Base-by-base conservation (phyloP, 2,888 invertebrate genomes). In the Eulithis prunata region DNA sequence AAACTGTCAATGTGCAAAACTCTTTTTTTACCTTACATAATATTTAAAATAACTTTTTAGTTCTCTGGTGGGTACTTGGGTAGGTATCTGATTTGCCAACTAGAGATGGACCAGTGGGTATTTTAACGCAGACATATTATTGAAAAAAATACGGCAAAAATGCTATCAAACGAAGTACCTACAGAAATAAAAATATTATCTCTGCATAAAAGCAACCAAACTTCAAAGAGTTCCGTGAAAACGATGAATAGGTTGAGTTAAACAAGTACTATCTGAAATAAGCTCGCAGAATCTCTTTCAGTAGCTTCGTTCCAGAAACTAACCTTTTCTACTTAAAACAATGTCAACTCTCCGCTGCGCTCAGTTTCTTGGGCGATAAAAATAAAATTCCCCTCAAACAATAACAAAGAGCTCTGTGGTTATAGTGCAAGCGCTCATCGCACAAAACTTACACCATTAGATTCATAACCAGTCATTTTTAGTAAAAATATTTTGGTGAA, bases 371-470 rank as follows among this genome's bases (percentile, higher is more conserved):
- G 65, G 62, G 64, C 73, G 66, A 75, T 77, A 76, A 78, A 78
- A 80, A 79, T 76, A 76, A 80, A 80, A 74, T 73, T 71, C 68
- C 71, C 72, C 78, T 76, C 74, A 76, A 78, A 79, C 80, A 80
- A 76, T 79, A 80, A 80, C 76, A 79, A 80, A 76, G 73, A 75
- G 72, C 71, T 56, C 64, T 63, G 68, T 68, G 70, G 57, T 66
- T 66, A 36, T 57, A 49, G 60, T 52, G 21, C 53, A 38, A 41
- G 57, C 4, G 60, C 12, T 10, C 38, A n/a, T 57, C 12, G 51
- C 57, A 57, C 5, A 43, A 38, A 47, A 49, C 21, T 56, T 43
- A 12, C 47, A 6, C 47, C 13, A 47, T 14, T 14, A 14, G 14
- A 6, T 32, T 32, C 32, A 32, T 32, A 32, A 6, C 32, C 21